Evolutionary conservation across 2,113 vertebrate species (phyloP).

Genomic region (Salvelinus fontinalis): DNA sequence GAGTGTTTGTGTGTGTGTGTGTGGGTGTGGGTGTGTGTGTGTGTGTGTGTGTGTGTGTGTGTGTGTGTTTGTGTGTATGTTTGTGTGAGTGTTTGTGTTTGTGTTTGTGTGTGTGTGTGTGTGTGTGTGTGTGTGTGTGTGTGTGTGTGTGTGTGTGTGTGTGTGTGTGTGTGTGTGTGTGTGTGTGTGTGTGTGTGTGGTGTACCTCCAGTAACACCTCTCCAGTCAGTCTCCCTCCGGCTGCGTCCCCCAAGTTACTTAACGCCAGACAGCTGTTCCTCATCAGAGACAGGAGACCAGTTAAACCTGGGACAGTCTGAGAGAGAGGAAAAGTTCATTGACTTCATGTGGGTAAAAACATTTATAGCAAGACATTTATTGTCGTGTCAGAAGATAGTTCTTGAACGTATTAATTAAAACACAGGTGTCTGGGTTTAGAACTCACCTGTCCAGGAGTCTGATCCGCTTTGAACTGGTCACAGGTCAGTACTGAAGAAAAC

Average conservation of each 20-base stretch:
- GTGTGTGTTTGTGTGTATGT: slow-evolving; percentile 10
- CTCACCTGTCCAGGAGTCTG: slow-evolving; percentile 31
- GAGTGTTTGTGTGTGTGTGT: no score
- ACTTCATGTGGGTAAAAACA: background rate
- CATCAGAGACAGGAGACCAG: slow-evolving; percentile 57
- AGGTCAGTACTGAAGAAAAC: slow-evolving; percentile 55
- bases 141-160: slow-evolving; percentile 10
- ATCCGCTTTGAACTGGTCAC: slow-evolving; percentile 40
- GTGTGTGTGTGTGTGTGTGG: background rate
- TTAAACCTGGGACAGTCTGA: slow-evolving; percentile 47
- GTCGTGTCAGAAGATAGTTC: no score
- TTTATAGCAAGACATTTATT: no score
- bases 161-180: background rate
- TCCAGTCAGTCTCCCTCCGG: slow-evolving; percentile 42
- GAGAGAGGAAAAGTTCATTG: slow-evolving; percentile 8
- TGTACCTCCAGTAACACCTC: slow-evolving; percentile 68
- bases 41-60: background rate
- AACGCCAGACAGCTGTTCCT: slow-evolving; percentile 66
- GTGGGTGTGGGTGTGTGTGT: no score
- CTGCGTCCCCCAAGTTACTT: background rate
- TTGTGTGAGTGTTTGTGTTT: slow-evolving; percentile 13
- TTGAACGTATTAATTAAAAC: no score
- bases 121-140: slow-evolving; percentile 9
- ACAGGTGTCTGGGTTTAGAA: background rate
- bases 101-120: background rate